phyloP scores from a whole-genome alignment of 2,113 vertebrate species.

The Nyctereutes procyonoides region DNA sequence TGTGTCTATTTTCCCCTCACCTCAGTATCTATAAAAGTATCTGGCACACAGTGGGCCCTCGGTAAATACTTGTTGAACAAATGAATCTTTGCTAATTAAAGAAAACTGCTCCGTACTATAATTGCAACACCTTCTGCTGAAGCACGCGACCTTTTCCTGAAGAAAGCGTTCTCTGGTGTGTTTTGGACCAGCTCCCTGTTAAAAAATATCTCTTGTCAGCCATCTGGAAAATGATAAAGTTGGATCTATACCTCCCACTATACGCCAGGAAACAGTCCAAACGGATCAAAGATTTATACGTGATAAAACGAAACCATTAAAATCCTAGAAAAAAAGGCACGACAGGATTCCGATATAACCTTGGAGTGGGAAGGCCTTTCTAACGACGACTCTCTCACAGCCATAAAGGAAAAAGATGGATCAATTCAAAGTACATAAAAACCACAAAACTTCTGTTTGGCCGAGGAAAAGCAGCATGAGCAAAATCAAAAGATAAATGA shows the following conservation, averaged over 20 bases:
- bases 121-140: constrained; percentile 64
- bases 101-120: constrained; percentile 68
- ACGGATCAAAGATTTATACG: constrained; percentile 76
- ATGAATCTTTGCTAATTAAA: constrained; percentile 66
- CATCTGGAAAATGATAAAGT: constrained; percentile 79
- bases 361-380: constrained; percentile 15
- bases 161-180: constrained; percentile 65
- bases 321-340: constrained; percentile 64
- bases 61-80: constrained; percentile 53
- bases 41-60: background rate
- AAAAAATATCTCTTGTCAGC: constrained; percentile 76
- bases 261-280: constrained; percentile 77
- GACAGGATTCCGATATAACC: constrained; percentile 16
- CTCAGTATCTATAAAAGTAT: constrained; percentile 19
- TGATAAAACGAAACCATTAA: constrained; percentile 69
- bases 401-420: background rate
- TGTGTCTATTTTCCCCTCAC: background rate
- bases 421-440: background rate
- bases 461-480: background rate
- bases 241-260: constrained; percentile 79
- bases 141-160: constrained; percentile 67
- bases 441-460: constrained; percentile 11
- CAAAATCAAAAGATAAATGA: constrained; percentile 6
- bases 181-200: constrained; percentile 74
- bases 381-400: background rate